Conservation (phyloP, 2,888 invertebrate species). For the Endomychus coccineus region DNA sequence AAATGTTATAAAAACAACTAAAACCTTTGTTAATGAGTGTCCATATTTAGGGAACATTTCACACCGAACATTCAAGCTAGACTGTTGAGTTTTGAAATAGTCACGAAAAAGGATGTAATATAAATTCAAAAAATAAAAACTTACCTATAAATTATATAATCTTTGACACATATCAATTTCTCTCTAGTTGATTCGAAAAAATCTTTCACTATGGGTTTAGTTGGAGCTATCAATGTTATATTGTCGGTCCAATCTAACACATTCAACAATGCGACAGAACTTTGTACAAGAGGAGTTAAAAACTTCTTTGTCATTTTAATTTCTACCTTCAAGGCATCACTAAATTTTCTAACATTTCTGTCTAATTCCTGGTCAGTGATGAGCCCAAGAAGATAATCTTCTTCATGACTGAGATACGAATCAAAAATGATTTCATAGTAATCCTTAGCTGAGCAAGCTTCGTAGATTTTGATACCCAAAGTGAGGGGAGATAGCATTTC, state of each 20-base stretch:
- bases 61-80: no score
- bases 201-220: conserved; percentile 30
- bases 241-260: conserved; percentile 34
- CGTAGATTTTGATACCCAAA: conserved; percentile 32
- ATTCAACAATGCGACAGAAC: conserved; percentile 30
- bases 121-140: conserved; percentile 14
- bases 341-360: conserved; percentile 28
- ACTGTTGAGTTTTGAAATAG: conserved; percentile 3
- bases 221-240: conserved; percentile 34
- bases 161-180: conserved; percentile 36
- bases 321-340: conserved; percentile 30
- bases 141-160: conserved; percentile 33
- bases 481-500: conserved; percentile 27
- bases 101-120: conserved; percentile 8
- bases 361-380: conserved; percentile 25
- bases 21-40: no score
- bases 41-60: no score
- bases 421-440: conserved; percentile 32
- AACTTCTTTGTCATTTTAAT: conserved; percentile 22
- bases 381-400: conserved; percentile 30
- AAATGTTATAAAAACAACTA: no score
- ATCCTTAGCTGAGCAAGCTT: conserved; percentile 33
- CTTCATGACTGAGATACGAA: conserved; percentile 25
- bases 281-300: conserved; percentile 27
- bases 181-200: conserved; percentile 33